Evolutionary conservation across 2,113 vertebrate species (phyloP), one percentile per base, ranked within the genome.

Genomic region (Clarias macrocephalus): DNA sequence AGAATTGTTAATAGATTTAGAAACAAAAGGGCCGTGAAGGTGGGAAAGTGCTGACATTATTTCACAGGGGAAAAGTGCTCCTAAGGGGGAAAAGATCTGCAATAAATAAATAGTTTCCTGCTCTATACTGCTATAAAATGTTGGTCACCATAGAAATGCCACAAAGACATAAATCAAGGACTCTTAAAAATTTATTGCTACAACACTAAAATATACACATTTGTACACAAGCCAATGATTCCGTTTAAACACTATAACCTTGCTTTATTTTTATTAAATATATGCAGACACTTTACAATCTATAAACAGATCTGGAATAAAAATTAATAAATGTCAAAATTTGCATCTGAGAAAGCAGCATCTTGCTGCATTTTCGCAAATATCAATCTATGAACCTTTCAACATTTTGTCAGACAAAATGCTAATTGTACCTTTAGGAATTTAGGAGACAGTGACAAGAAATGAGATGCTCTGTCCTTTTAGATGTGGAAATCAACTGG

Each of bases 251-350:
- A 98, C 96, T 98, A 97, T 98, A 96, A 97, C 99, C 98, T 98
- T 96, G 96, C 97, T 96, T 98, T 97, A 97, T 60, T 97, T 97
- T 95, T 96, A 97, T 98, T 98, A 99, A 98, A 99, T 96, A 96
- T 96, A 97, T 98, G 97, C 97, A 96, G 94, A 96, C 95, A 97
- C 98, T 89, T 99, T 99, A 99, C 97, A 98, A 98, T 99, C 98
- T 97, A 99, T 99, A 99, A 99, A 99, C 97, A 98, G 95, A 98
- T 98, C 96, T 95, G 95, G 96, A 99, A 99, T 99, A 99, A 99
- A 99, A 98, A 97, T 99, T 99, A 98, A 98, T 99, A 99, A 99
- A 99, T 99, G 98, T 99, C 98, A 99, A 97, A 97, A 99, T 99
- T 99, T 99, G 98, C 98, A 99, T 99, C 98, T 96, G 96, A 73